A percentile compares a stretch with the other conserved stretches of the same genome.
phyloP scores from a whole-genome alignment of 1,140 invertebrate genomes.

The Magallana gigas region DNA sequence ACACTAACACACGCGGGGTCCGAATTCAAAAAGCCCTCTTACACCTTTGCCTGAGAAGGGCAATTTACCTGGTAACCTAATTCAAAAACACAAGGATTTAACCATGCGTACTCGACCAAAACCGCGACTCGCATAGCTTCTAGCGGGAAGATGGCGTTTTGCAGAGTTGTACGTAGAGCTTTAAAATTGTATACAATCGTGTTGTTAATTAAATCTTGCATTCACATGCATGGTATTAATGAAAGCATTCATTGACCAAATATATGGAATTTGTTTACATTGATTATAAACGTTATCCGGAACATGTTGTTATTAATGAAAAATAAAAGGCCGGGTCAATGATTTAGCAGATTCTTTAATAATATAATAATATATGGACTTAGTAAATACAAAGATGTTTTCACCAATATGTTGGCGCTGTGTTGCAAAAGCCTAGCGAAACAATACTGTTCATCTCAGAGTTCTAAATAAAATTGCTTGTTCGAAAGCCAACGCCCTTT shows the following conservation, averaged over 20 bases:
- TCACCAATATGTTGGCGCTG: too few species aligned
- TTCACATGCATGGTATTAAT: neutral
- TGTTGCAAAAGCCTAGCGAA: too few species aligned
- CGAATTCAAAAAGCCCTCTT: neutral
- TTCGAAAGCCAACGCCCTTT: too few species aligned
- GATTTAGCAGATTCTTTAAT: neutral
- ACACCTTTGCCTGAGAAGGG: neutral
- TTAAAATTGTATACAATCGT: neutral
- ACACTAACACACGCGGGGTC: neutral
- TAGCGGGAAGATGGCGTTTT: neutral
- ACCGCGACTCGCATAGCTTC: neutral
- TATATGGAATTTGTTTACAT: neutral
- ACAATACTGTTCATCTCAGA: too few species aligned
- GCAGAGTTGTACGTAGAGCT: neutral
- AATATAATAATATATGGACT: neutral
- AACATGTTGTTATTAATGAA: neutral
- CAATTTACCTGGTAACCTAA: slow-evolving; percentile 27
- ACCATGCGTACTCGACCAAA: slow-evolving; percentile 21
- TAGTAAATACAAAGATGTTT: too few species aligned
- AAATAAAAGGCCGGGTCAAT: neutral
- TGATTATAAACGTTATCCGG: neutral
- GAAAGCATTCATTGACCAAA: slow-evolving; percentile 5
- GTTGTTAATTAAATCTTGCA: slow-evolving; percentile 2
- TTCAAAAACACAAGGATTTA: slow-evolving; percentile 2
- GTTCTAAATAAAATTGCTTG: too few species aligned